Evolutionary conservation across 2,888 invertebrate genomes (phyloP).

Genomic region (Allophyes oxyacanthae): DNA sequence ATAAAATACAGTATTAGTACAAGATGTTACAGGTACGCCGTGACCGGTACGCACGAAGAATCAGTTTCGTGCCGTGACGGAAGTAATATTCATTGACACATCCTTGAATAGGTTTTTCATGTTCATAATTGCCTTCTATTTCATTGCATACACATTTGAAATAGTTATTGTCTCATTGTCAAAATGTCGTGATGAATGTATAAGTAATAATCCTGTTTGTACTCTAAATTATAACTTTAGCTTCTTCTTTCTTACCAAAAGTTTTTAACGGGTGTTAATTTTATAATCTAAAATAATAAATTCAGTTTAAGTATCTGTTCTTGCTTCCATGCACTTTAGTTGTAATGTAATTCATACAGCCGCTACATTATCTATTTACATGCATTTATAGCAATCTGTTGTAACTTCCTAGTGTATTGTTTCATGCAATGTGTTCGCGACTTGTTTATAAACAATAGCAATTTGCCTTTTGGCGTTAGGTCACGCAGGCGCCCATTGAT

Average conservation of each 20-base stretch:
- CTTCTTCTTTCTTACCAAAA: neutral
- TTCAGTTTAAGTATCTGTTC: no score
- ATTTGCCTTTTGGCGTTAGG: conserved; percentile 80
- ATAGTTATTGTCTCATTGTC: conserved; percentile 27
- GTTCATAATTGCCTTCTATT: conserved; percentile 54
- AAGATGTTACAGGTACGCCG: conserved; percentile 61
- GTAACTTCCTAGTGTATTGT: conserved; percentile 80
- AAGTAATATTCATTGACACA: conserved; percentile 62
- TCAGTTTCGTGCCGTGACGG: conserved; percentile 68
- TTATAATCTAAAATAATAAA: no score
- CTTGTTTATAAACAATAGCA: conserved; percentile 81
- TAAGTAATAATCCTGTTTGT: neutral
- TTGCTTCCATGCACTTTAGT: conserved; percentile 12
- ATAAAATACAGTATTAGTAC: conserved; percentile 49
- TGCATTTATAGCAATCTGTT: conserved; percentile 63
- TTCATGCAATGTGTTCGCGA: conserved; percentile 75
- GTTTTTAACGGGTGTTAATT: neutral
- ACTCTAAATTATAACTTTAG: no score
- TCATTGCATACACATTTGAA: conserved; percentile 39
- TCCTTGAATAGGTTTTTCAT: conserved; percentile 66
- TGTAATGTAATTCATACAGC: conserved; percentile 28
- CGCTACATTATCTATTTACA: conserved; percentile 51
- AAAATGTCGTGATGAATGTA: conserved; percentile 31
- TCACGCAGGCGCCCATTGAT: conserved; percentile 76
- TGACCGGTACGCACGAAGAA: conserved; percentile 74